phyloP scores from a whole-genome alignment of 2,797 vertebrate species.

The Hemibagrus guttatus region DNA sequence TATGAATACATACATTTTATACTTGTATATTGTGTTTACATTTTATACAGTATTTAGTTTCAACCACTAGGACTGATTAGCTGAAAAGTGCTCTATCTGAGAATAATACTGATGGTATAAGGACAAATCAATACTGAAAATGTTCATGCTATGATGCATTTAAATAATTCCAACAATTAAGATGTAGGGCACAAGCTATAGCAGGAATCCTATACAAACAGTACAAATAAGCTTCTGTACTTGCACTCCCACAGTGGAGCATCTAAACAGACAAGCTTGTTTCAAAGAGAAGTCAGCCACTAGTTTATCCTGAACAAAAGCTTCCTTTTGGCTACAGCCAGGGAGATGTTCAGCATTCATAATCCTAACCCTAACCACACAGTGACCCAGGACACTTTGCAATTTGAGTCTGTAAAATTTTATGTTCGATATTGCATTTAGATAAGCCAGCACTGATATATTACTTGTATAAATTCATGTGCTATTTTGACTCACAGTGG shows the following conservation, averaged over 20 bases:
- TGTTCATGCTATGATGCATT: not conserved
- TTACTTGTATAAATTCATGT: not conserved
- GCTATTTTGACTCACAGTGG: not conserved
- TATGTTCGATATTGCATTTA: not conserved
- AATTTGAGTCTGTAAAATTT: not conserved
- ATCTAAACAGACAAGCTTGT: conserved; percentile 38
- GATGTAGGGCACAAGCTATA: not conserved
- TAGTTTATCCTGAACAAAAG: conserved; percentile 56
- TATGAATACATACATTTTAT: not conserved
- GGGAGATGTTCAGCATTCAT: conserved; percentile 1
- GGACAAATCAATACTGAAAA: not conserved
- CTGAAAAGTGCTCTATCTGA: not conserved
- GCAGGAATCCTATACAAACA: not conserved
- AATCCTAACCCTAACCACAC: not conserved
- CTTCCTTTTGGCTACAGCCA: conserved; percentile 38
- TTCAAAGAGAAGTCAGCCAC: conserved; percentile 47
- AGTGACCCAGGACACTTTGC: not conserved
- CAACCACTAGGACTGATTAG: not conserved
- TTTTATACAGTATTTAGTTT: not conserved
- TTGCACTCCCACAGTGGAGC: conserved; percentile 9
- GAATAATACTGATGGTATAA: not conserved
- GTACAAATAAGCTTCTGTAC: not conserved
- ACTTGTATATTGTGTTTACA: not conserved
- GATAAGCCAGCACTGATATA: not conserved
- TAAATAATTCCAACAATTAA: not conserved